A percentile compares a stretch with the other conserved stretches of the same genome.
Conservation (phyloP, 2,888 invertebrate species). For the Thera obeliscata region DNA sequence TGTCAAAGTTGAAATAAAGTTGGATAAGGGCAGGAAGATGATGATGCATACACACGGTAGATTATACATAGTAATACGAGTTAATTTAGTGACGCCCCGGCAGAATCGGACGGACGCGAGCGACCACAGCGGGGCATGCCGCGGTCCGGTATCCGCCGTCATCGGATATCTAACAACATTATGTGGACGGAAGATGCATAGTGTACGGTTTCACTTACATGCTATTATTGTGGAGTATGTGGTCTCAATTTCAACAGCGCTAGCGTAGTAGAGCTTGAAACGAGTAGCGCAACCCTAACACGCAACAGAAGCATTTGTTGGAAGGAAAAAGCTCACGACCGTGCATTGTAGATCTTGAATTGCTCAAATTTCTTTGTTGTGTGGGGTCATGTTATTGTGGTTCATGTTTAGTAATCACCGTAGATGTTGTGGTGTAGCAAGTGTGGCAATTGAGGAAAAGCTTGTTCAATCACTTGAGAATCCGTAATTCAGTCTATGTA, state of each 20-base stretch:
- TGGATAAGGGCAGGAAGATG: too few species aligned
- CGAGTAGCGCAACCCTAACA: conserved; percentile 25
- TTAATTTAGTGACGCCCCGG: conserved; percentile 12
- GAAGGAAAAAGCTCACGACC: not conserved
- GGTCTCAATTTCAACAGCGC: conserved; percentile 71
- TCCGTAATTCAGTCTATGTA: too few species aligned
- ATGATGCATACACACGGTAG: too few species aligned
- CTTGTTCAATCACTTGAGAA: too few species aligned
- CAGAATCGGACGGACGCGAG: conserved; percentile 58
- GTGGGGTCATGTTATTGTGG: not conserved
- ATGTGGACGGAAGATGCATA: conserved; percentile 76
- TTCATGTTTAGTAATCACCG: not conserved
- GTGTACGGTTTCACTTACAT: conserved; percentile 78
- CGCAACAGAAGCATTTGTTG: not conserved
- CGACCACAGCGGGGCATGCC: conserved; percentile 56
- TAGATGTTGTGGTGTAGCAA: not conserved
- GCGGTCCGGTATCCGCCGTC: conserved; percentile 53
- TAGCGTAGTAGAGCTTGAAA: conserved; percentile 21
- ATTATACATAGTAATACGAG: not conserved
- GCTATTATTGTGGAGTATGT: conserved; percentile 42
- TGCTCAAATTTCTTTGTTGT: not conserved
- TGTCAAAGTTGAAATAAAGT: too few species aligned
- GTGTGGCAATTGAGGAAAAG: not conserved
- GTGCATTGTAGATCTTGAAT: not conserved
- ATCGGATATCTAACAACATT: conserved; percentile 72